Evolutionary conservation across 1,140 invertebrate genomes (phyloP), one percentile per base, ranked within the genome.

Genomic region (Tetramorium parvispinum): DNA sequence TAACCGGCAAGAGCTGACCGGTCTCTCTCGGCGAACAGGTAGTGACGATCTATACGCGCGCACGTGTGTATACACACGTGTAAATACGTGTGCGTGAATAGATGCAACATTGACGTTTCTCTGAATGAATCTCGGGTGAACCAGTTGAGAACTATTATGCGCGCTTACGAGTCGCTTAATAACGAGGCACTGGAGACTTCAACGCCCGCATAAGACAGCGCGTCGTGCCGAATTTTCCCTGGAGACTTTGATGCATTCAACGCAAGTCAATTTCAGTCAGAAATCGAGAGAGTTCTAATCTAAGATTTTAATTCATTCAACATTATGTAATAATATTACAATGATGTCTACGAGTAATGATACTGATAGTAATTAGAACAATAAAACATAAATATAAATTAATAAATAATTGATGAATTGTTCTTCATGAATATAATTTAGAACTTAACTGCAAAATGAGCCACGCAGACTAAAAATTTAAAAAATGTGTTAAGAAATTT

Each of bases 121-220:
- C 85, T 91, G 90, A 93, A 92, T 93, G 92, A 93, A 92, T 89
- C 91, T 88, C 82, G 49, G 16, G 85, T 65, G 86, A 91, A 93
- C 91, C 89, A 91, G 92, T 92, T 92, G 91, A 92, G 91, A 93
- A 92, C 91, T 92, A 91, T 92, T 91, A 90, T 88, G 87, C 46
- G 27, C 55, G 76, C 40, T 63, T 71, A 91, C 88, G 65, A 86
- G 86, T 40, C 78, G 75, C 90, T 89, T 89, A 91, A 86, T 7
- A 78, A 88, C 76, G 87, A 86, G 87, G 85, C 46, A 18, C 43
- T 27, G 90, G 93, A 92, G 92, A 94, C 89, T 93, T 93, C 85
- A 73, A 87, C 73, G 86, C 71, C 63, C 73, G 73, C 81, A 32
- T 81, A 87, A 43, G 40, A 2, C 40, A 13, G 27, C 16, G 3